Percentiles rank a stretch among this genome's conserved stretches.
phyloP scores from a whole-genome alignment of 2,113 vertebrate genomes.

The Elephas maximus region DNA sequence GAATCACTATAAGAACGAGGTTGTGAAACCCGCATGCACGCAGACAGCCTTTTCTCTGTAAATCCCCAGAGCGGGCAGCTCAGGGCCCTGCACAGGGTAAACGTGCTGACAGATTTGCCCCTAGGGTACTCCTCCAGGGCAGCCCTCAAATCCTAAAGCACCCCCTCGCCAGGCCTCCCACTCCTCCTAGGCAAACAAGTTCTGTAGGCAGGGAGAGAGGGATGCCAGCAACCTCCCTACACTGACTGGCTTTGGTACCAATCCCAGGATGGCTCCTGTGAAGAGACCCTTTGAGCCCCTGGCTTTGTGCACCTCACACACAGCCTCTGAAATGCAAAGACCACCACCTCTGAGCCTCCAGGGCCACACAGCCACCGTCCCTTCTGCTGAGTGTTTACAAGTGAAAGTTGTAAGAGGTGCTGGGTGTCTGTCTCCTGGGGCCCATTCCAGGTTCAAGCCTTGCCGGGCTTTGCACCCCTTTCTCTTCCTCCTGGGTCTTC shows the following conservation, averaged over 20 bases:
- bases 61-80: neutral
- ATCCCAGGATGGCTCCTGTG: neutral
- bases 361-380: neutral
- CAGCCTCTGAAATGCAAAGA: neutral
- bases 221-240: neutral
- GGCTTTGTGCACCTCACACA: neutral
- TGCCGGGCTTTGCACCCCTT: neutral
- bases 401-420: neutral
- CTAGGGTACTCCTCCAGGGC: neutral
- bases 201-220: neutral
- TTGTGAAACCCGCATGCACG: neutral
- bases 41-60: neutral
- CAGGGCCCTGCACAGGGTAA: neutral
- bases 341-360: neutral
- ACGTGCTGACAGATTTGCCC: neutral
- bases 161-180: neutral
- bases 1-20: slow-evolving; percentile 9
- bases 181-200: neutral
- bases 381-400: neutral
- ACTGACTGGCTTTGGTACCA: neutral
- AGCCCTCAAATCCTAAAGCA: neutral
- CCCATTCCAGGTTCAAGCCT: neutral
- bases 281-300: neutral
- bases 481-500: neutral
- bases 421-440: neutral